These are phyloP conservation scores for Podarcis cretensis DNA, from an alignment of 2,113 vertebrate species.

Conservation along the genomic window DNA sequence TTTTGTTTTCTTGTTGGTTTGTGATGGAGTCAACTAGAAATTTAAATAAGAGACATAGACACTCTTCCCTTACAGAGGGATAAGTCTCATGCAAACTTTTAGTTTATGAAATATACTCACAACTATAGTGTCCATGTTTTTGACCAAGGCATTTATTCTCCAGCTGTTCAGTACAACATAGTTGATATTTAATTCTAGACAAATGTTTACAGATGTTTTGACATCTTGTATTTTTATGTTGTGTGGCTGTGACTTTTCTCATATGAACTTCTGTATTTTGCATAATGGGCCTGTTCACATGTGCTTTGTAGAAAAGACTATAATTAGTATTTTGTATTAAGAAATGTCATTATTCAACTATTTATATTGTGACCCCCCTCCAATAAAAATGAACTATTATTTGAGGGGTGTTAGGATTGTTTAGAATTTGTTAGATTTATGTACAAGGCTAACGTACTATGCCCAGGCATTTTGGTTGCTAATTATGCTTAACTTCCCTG, in stretches of 20 bases:
- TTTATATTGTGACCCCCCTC: constrained; percentile 46
- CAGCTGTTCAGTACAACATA: neutral
- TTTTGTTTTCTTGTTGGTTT: neutral
- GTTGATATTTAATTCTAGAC: neutral
- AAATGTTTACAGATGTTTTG: neutral
- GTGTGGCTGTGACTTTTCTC: constrained; percentile 22
- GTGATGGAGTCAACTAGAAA: neutral
- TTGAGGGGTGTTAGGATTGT: constrained; percentile 59
- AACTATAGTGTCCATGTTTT: neutral
- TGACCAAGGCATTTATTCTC: neutral
- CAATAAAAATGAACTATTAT: constrained; percentile 71
- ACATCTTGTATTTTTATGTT: neutral
- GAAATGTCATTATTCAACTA: constrained; percentile 54
- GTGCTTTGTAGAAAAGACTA: neutral
- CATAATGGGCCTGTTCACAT: constrained; percentile 21
- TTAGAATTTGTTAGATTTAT: constrained; percentile 74
- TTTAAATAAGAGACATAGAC: neutral
- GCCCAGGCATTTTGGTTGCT: constrained; percentile 77
- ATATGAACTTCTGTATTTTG: constrained; percentile 29
- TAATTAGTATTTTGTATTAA: constrained; percentile 31
- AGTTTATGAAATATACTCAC: neutral
- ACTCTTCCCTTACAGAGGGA: neutral
- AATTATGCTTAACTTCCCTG: constrained; percentile 83
- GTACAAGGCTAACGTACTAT: constrained; percentile 74
- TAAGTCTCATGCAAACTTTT: neutral